phyloP scores from a whole-genome alignment of 1,140 invertebrate genomes.

The Bombus cullumanus region DNA sequence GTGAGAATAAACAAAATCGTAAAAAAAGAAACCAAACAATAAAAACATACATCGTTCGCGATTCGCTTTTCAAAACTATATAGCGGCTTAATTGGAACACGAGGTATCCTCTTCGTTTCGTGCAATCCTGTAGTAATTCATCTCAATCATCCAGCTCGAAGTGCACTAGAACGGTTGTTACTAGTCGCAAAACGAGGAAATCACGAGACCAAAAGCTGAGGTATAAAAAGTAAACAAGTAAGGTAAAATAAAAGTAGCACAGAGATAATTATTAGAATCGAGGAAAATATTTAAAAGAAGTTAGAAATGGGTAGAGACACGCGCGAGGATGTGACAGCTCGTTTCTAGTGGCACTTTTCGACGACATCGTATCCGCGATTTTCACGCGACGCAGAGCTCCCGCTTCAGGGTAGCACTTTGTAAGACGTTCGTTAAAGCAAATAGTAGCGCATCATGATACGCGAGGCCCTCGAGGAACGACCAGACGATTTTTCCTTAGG shows the following conservation, averaged over 20 bases:
- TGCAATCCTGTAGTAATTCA: not conserved
- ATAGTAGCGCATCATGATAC: not conserved
- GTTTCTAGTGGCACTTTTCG: constrained; percentile 32
- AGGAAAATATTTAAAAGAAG: no score
- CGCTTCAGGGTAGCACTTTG: constrained; percentile 22
- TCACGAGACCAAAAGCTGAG: not conserved
- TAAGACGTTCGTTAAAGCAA: constrained; percentile 8
- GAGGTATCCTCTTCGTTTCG: constrained; percentile 20
- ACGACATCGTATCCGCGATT: not conserved
- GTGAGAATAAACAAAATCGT: not conserved
- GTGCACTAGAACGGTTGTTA: constrained; percentile 37
- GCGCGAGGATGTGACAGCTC: not conserved
- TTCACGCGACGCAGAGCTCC: not conserved
- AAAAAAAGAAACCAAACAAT: not conserved
- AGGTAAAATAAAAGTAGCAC: not conserved
- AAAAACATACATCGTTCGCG: not conserved
- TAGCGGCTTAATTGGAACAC: constrained; percentile 29
- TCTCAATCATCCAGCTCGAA: not conserved
- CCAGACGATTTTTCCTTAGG: not conserved
- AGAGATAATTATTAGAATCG: not conserved
- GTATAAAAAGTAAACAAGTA: not conserved
- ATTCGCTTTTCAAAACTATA: constrained; percentile 17
- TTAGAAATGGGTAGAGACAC: not conserved
- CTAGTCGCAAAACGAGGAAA: not conserved
- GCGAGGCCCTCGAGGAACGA: constrained; percentile 10